phyloP scores from a whole-genome alignment of 2,113 vertebrate species.

The Colinus virginianus region DNA sequence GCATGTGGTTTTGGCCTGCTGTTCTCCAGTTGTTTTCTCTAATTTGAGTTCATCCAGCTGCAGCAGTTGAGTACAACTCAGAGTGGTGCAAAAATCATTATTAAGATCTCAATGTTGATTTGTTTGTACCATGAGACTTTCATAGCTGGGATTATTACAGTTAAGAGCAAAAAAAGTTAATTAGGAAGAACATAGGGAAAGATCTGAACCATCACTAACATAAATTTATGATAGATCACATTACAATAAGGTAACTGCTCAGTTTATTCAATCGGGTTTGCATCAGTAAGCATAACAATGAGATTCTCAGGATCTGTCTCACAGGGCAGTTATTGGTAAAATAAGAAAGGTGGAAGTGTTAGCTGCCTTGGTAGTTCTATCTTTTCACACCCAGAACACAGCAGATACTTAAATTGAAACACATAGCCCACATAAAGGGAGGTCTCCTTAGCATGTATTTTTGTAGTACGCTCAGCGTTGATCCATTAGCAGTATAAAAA shows the following conservation, averaged over 20 bases:
- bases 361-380: neutral
- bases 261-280: neutral
- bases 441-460: fast-evolving
- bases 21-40: neutral
- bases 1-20: neutral
- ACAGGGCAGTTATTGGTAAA: neutral
- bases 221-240: neutral
- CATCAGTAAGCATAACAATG: neutral
- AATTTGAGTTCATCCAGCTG: neutral
- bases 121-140: neutral
- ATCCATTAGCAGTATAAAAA: too few relatives aligned
- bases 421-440: neutral
- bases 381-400: neutral
- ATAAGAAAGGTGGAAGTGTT: neutral
- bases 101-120: neutral
- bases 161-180: neutral
- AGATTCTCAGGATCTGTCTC: neutral
- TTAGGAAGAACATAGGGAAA: neutral
- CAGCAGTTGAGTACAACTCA: neutral
- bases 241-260: neutral
- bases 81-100: neutral
- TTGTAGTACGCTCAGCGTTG: neutral
- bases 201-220: neutral
- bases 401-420: neutral
- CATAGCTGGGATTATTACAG: neutral